phyloP scores from a whole-genome alignment of 2,888 invertebrate species.

The Camptogramma bilineatum region DNA sequence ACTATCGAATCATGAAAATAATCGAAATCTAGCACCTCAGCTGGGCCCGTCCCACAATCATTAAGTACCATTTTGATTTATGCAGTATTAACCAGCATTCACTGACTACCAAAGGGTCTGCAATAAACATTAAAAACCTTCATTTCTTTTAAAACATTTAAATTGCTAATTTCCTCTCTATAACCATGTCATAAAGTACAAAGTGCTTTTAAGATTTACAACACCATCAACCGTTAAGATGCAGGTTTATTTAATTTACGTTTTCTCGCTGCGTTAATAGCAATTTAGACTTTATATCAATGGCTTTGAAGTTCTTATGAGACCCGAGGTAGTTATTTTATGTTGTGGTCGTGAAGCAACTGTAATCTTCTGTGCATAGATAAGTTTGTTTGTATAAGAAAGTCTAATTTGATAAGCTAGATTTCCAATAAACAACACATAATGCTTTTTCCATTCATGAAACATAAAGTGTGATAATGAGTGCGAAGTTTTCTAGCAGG shows the following conservation, averaged over 20 bases:
- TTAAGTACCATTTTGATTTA: background rate
- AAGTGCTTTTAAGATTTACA: background rate
- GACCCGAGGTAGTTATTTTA: too few relatives aligned
- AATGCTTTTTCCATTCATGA: background rate
- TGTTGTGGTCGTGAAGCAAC: background rate
- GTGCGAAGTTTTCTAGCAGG: too few relatives aligned
- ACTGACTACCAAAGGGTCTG: background rate
- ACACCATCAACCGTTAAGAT: conserved; percentile 5
- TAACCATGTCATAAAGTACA: background rate
- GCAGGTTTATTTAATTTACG: background rate
- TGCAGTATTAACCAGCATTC: background rate
- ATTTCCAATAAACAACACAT: background rate
- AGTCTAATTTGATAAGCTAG: background rate
- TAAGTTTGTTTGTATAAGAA: background rate
- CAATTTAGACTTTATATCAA: conserved; percentile 9
- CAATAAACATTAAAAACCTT: background rate
- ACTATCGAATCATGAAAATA: too few relatives aligned
- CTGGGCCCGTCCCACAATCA: background rate
- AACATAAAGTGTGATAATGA: too few relatives aligned
- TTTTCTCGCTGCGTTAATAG: background rate
- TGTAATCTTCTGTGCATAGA: background rate
- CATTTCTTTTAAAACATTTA: background rate
- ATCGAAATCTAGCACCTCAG: too few relatives aligned
- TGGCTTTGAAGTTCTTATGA: background rate
- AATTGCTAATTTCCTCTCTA: background rate